Conservation (phyloP, 2,888 invertebrate genomes). For the Xestia xanthographa region DNA sequence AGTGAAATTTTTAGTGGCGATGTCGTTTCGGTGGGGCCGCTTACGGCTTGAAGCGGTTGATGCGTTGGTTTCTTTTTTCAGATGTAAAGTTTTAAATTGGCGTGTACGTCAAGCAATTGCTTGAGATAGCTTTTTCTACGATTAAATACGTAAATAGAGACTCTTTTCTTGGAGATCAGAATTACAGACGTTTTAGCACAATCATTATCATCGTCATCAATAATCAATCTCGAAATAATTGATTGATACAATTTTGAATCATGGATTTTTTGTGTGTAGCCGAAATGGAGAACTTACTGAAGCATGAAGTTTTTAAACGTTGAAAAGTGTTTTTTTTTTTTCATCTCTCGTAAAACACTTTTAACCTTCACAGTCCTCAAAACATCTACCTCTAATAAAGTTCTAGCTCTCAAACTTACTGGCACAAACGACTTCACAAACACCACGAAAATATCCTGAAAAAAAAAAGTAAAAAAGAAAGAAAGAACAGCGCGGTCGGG, state of each 20-base stretch:
- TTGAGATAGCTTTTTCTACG: background rate
- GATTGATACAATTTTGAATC: background rate
- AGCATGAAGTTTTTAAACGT: background rate
- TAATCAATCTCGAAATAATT: background rate
- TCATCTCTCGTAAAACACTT: background rate
- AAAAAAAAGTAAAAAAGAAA: conserved; percentile 46
- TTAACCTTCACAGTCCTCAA: background rate
- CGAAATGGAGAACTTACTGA: background rate
- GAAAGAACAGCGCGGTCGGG: conserved; percentile 46
- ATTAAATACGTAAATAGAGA: background rate
- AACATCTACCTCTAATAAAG: background rate
- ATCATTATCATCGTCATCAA: background rate
- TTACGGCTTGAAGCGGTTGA: conserved; percentile 9
- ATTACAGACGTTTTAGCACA: background rate
- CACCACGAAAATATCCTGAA: conserved; percentile 41
- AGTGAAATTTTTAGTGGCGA: conserved; percentile 48
- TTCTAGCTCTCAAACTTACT: conserved; percentile 12
- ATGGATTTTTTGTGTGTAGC: background rate
- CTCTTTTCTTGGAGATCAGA: background rate
- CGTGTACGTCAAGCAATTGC: conserved; percentile 9
- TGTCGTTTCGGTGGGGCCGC: conserved; percentile 41
- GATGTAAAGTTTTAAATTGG: conserved; percentile 36
- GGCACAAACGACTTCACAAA: conserved; percentile 1
- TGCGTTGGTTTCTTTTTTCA: conserved; percentile 29
- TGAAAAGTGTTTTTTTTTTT: background rate